Evolutionary conservation across 2,113 vertebrate species (phyloP), one percentile per base, ranked within the genome.

Genomic region (Aviceda subcristata): DNA sequence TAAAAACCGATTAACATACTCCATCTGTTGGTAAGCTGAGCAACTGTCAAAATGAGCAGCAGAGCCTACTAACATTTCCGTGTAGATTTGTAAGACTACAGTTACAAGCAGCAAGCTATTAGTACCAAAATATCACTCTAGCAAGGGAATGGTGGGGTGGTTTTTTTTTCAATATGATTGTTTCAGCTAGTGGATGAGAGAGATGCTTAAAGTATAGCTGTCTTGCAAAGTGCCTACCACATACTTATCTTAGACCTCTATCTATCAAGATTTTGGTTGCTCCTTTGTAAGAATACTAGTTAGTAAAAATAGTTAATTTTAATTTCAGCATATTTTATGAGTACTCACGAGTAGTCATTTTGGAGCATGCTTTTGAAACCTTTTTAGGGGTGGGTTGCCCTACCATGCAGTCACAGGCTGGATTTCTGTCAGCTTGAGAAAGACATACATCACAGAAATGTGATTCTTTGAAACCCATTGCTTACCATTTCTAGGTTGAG

Each of bases 21-120:
- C 96, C 96, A 96, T 95, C 95, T 96, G 95, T 96, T 83, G 86
- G 95, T 63, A 15, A 64, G 63, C 86, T 27, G 66, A 83, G 86
- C 59, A 45, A 80, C 53, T 88, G 75, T 73, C 94, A 30, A 55
- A 73, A 7, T 41, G 92, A 96, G 94, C 94, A 86, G 71, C 85
- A 57, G 38, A 79, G 43, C 88, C 66, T 27, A 1, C 29, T 5
- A 17, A 8, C 69, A 7, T 72, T 89, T 51, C 90, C 29, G 1
- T 15, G 41, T 34, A n/a, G 84, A 38, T 82, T 26, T 67, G 76
- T 67, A 22, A 59, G 77, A 15, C 46, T 64, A 4, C 8, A 3
- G 79, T 8, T 23, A 0, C n/a, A 16, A 88, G 67, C 0, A 39
- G 46, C 41, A 10, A 45, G 50, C 15, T 12, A 7, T 24, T 48